These are phyloP conservation scores for Nephrotoma flavescens DNA, from an alignment of 2,888 invertebrate genomes.

Conservation along the genomic window DNA sequence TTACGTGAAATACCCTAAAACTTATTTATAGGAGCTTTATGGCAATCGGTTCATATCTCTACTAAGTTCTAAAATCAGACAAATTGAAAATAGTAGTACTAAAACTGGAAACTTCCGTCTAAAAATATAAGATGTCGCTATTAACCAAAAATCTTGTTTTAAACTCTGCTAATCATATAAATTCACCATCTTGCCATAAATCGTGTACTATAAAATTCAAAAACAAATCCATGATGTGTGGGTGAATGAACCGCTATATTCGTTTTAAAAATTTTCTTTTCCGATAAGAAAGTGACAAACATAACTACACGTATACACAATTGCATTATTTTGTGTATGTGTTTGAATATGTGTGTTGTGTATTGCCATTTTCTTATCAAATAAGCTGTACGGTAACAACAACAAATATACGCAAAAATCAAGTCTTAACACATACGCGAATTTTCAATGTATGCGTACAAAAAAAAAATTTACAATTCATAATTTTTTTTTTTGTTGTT, in stretches of 20 bases:
- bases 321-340: neutral
- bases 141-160: neutral
- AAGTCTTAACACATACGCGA: neutral
- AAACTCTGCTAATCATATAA: neutral
- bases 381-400: neutral
- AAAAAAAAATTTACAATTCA: neutral
- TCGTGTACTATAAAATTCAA: neutral
- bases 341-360: no score
- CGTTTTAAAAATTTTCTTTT: neutral
- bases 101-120: neutral
- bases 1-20: neutral
- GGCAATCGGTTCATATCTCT: neutral
- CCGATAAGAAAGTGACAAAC: constrained; percentile 4
- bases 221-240: neutral
- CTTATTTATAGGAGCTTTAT: neutral
- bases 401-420: neutral
- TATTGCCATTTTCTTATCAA: neutral
- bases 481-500: neutral
- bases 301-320: neutral
- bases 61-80: neutral
- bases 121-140: neutral
- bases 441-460: neutral
- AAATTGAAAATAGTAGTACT: neutral
- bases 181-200: neutral
- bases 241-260: constrained; percentile 3